Evolutionary conservation across 2,888 invertebrate species (phyloP), one percentile per base, ranked within the genome.

Genomic region (Eucera pruinosa): DNA sequence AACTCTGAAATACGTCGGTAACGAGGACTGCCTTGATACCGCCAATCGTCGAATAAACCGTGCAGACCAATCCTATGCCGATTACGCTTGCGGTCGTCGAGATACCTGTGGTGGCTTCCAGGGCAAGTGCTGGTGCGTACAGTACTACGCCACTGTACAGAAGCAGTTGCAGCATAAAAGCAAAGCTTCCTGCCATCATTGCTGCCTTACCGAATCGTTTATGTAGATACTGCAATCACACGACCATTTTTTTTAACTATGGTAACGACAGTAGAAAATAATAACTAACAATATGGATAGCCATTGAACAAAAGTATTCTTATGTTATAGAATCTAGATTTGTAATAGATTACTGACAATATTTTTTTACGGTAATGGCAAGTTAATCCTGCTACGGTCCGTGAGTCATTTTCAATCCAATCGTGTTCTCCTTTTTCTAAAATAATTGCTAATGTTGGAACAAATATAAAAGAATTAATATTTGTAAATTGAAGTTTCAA

Each of bases 1-100:
- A 71, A 0, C 97, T 96, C 89, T 96, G 96, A 82, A 97, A 95
- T 1, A 97, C 94, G 89, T 97, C 97, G 0, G 97, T 97, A 83
- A 97, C 94, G 60, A 97, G 93, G 0, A 97, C 97, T 0, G 97
- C 97, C 91, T 97, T 97, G 95, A 97, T 97, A 20, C 97, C 97
- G 43, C 97, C 97, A 81, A 97, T 93, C 0, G 96, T 95, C 0
- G 97, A 96, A 88, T 97, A 97, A 90, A 97, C 96, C 0, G 97
- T 97, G 90, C 97, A 97, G 9, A 95, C 96, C 67, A 96, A 88
- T 7, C 94, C 96, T 74, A 96, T 95, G 4, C 95, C 94, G 74
- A 97, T 91, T 82, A 97, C 95, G 0, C 97, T 96, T 71, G 95
- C 93, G 39, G 95, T 91, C 91, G 95, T 94, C 82, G 95, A 94